Evolutionary conservation across 1,140 invertebrate genomes (phyloP), one percentile per base, ranked within the genome.

Genomic region (Macrobrachium nipponense): DNA sequence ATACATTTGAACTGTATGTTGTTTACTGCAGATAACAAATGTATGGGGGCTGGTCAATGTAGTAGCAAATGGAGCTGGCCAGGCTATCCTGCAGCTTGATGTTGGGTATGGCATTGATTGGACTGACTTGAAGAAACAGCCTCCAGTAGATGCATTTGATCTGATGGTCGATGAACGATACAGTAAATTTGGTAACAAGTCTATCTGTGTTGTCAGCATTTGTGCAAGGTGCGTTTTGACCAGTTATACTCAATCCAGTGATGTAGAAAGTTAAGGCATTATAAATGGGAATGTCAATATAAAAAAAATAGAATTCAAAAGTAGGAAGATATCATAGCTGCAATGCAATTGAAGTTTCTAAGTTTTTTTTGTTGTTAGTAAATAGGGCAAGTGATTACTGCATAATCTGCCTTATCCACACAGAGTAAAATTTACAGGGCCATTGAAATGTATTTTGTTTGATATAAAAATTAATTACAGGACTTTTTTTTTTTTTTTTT

Each of bases 61-160:
- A 0, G 87, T 91, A 14, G 93, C 92, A 12, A 90, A 91, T 89
- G 94, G 94, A 62, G 91, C 92, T 23, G 94, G 94, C 6, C 91
- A 93, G 80, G 93, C 93, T 11, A 87, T 93, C 8, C 88, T 93
- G 1, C 93, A 94, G 91, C 88, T 94, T 89, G 93, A 94, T 76
- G 91, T 93, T 11, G 91, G 91, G 79, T 93, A 93, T 64, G 93
- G 94, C 79, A 92, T 94, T 15, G 94, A 94, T 88, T 92, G 92
- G 89, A 90, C 91, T n/a, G 90, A 90, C 76, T 89, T 92, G 11
- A 90, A 92, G 78, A 92, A 93, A 80, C 89, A 89, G 14, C 92
- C 93, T 5, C 90, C 92, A 15, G 91, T 91, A 83, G 91, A 92
- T 8, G 88, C 92, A 5, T 93, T 93, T 89, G 90, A 93, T 20